Evolutionary conservation across 2,888 invertebrate species (phyloP).

Genomic region (Caenorhabditis sinica): DNA sequence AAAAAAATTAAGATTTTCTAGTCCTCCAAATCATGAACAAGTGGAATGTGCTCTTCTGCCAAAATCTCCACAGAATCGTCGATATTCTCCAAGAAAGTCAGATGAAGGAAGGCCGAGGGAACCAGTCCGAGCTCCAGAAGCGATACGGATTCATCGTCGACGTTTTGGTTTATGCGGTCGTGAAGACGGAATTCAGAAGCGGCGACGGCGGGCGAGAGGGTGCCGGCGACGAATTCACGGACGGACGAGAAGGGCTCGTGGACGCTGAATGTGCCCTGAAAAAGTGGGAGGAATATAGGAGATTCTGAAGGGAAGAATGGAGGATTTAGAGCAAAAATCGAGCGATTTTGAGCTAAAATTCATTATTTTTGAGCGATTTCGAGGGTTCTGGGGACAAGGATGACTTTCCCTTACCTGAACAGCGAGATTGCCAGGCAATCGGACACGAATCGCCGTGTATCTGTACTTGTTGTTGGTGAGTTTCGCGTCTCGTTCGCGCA

Average conservation of each 20-base stretch:
- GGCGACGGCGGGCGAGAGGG: conserved; percentile 43
- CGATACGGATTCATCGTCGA: conserved; percentile 87
- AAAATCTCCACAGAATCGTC: conserved; percentile 7
- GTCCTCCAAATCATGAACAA: conserved; percentile 20
- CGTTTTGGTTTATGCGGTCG: conserved; percentile 58
- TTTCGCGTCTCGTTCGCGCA: conserved; percentile 93
- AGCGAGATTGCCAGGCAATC: conserved; percentile 88
- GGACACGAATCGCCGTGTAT: conserved; percentile 91
- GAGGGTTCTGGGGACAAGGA: no score
- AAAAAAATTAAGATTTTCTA: not conserved
- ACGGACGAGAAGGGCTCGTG: conserved; percentile 74
- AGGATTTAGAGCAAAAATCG: not conserved
- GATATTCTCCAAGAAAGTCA: conserved; percentile 87
- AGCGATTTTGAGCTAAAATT: not conserved
- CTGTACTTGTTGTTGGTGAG: conserved; percentile 91
- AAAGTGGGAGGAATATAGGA: conserved; percentile 50
- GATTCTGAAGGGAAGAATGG: no score
- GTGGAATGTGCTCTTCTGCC: conserved; percentile 19
- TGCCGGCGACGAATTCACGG: conserved; percentile 70
- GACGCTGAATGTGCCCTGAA: conserved; percentile 79
- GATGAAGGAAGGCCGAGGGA: conserved; percentile 91
- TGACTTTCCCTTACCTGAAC: conserved; percentile 70
- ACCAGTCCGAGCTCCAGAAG: conserved; percentile 90
- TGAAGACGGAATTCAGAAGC: conserved; percentile 70
- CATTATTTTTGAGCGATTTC: no score